Percentiles rank a stretch among this genome's conserved stretches.
These are phyloP conservation scores for Epinephelus coioides DNA, from an alignment of 2,797 vertebrate species.

Conservation along the genomic window DNA sequence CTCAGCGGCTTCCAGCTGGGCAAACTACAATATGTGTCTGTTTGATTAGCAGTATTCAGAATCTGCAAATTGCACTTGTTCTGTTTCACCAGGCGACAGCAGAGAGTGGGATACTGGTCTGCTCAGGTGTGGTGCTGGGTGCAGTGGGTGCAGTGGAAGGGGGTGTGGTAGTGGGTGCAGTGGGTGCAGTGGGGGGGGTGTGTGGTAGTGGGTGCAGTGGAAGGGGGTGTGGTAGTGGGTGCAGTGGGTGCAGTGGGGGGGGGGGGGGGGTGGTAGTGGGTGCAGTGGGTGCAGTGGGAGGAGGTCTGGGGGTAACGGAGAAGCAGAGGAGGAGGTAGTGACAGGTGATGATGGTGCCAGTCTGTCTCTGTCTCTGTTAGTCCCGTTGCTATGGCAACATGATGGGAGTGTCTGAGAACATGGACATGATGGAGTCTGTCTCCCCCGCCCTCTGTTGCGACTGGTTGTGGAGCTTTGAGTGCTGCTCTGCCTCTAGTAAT, in stretches of 20 bases:
- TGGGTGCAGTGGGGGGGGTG: conserved; percentile 35
- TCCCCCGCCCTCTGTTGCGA: conserved; percentile 78
- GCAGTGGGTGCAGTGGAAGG: conserved; percentile 43
- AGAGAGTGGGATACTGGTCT: conserved; percentile 25
- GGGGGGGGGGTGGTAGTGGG: conserved; percentile 12
- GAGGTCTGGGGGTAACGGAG: conserved; percentile 22
- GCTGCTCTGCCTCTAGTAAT: conserved; percentile 64
- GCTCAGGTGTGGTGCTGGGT: conserved; percentile 50
- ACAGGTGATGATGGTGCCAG: conserved; percentile 30
- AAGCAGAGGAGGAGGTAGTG: conserved; percentile 8
- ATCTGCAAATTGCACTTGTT: conserved; percentile 56
- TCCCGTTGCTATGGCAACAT: conserved; percentile 81
- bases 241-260: conserved; percentile 25
- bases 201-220: conserved; percentile 31
- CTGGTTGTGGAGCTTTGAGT: conserved; percentile 72
- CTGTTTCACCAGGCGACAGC: conserved; percentile 25
- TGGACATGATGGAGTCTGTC: conserved; percentile 88
- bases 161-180: not conserved
- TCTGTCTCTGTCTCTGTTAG: conserved; percentile 24
- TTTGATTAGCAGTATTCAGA: conserved; percentile 38
- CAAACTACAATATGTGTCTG: conserved; percentile 21
- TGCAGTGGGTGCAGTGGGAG: conserved; percentile 32
- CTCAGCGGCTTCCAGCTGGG: conserved; percentile 34
- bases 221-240: not conserved
- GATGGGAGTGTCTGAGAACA: conserved; percentile 90